phyloP scores from a whole-genome alignment of 2,113 vertebrate species.

The Melanostigma gelatinosum region DNA sequence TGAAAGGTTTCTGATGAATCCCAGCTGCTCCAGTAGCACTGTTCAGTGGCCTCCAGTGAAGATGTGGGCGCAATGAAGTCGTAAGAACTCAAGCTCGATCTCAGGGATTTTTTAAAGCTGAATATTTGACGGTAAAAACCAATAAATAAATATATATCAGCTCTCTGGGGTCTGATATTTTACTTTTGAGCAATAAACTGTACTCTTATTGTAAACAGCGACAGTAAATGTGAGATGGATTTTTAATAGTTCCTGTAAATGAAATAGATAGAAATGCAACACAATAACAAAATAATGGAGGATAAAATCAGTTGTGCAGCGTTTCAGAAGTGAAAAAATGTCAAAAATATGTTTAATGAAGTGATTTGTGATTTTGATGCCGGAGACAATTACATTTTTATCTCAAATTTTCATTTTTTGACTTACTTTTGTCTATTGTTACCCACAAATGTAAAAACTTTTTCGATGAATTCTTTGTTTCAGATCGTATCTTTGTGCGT shows the following conservation, averaged over 20 bases:
- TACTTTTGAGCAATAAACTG: neutral
- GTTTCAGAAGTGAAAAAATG: neutral
- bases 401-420: no score
- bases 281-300: neutral
- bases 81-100: neutral
- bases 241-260: neutral
- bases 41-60: neutral
- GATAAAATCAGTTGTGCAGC: neutral
- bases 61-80: neutral
- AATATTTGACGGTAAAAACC: neutral
- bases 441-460: neutral
- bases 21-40: neutral
- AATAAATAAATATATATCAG: neutral
- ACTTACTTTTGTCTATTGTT: neutral
- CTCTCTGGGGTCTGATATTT: neutral
- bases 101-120: no score
- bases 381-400: neutral
- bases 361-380: neutral
- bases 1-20: neutral
- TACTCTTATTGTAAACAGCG: neutral
- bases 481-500: neutral
- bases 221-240: neutral
- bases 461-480: neutral
- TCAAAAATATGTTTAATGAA: neutral
- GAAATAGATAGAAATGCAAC: neutral